A percentile compares a stretch with the other conserved stretches of the same genome.
Conservation (phyloP, 2,888 invertebrate species). For the Andrena bicolor region DNA sequence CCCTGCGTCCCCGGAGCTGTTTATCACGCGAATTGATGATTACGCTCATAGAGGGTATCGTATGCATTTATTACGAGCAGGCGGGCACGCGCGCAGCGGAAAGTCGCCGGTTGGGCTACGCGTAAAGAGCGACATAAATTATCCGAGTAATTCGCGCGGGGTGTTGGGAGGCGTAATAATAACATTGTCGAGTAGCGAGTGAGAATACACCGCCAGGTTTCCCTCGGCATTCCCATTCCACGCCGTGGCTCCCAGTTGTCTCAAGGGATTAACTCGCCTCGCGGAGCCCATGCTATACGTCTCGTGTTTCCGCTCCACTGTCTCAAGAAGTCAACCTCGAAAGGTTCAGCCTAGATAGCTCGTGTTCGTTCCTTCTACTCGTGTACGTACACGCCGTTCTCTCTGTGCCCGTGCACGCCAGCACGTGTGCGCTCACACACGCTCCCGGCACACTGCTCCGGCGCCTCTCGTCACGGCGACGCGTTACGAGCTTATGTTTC, state of each 20-base stretch:
- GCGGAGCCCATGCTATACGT: slow-evolving; percentile 76
- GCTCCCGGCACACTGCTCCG: not conserved
- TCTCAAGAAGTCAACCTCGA: slow-evolving; percentile 75
- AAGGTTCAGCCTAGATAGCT: slow-evolving; percentile 72
- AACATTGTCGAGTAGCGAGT: slow-evolving; percentile 76
- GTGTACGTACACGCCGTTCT: not conserved
- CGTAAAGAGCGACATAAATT: slow-evolving; percentile 77
- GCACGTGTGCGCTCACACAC: slow-evolving; percentile 31
- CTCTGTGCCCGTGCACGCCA: not conserved
- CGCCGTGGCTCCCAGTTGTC: slow-evolving; percentile 75
- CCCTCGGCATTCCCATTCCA: slow-evolving; percentile 66
- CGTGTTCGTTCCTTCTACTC: slow-evolving; percentile 19
- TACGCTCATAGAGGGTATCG: slow-evolving; percentile 37
- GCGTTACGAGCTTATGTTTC: slow-evolving; percentile 53
- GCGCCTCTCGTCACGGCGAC: slow-evolving; percentile 4
- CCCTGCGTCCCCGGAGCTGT: slow-evolving; percentile 22
- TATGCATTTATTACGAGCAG: slow-evolving; percentile 56
- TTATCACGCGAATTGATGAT: slow-evolving; percentile 56
- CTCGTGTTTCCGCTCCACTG: slow-evolving; percentile 75
- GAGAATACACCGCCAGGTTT: slow-evolving; percentile 70
- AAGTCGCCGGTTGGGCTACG: slow-evolving; percentile 40
- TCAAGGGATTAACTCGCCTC: slow-evolving; percentile 78
- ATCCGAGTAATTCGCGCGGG: slow-evolving; percentile 75
- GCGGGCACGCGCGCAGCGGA: slow-evolving; percentile 29
- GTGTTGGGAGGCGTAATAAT: slow-evolving; percentile 71